Evolutionary conservation across 2,113 vertebrate species (phyloP), one percentile per base, ranked within the genome.

Genomic region (Zosterops lateralis): DNA sequence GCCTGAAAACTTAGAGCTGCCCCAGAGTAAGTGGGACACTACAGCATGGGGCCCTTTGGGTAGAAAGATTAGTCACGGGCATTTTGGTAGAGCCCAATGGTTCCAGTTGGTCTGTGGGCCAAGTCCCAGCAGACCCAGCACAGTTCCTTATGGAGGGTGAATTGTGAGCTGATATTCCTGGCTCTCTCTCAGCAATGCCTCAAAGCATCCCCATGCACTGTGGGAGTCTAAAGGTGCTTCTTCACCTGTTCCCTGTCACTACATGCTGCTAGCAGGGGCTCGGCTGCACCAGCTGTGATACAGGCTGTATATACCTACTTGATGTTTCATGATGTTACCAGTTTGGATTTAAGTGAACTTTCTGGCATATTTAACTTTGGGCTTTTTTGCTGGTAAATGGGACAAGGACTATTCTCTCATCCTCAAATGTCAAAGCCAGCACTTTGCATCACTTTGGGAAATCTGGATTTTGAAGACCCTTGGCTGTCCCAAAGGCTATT

Each of bases 291-390:
- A 86, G 84, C 96, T 95, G 93, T 86, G 88, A 91, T 8, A 40
- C n/a, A 74, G 79, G 60, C 85, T 84, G 28, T 81, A 90, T 86
- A 45, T 4, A 75, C 40, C 82, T 81, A 34, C 77, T 66, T 48
- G 45, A 83, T 21, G 47, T 74, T 90, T 87, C 77, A 36, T 4
- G 26, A 68, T 42, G 73, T 20, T 86, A 64, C 40, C 21, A 85
- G 71, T 60, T 71, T 25, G 42, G 62, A 87, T 62, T 89, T 56
- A 88, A 91, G 75, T 90, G 75, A 93, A 96, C 90, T 93, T 85
- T 3, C 36, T 80, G 82, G 72, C 72, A 62, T 51, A 51, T 24
- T 95, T 95, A 85, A 83, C 87, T 95, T 87, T 0, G 1, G 54
- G 26, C 38, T 83, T 88, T 90, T 90, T 60, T 78, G 47, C 65